These are phyloP conservation scores for Argynnis bischoffii DNA, from an alignment of 2,888 invertebrate genomes.

Conservation along the genomic window DNA sequence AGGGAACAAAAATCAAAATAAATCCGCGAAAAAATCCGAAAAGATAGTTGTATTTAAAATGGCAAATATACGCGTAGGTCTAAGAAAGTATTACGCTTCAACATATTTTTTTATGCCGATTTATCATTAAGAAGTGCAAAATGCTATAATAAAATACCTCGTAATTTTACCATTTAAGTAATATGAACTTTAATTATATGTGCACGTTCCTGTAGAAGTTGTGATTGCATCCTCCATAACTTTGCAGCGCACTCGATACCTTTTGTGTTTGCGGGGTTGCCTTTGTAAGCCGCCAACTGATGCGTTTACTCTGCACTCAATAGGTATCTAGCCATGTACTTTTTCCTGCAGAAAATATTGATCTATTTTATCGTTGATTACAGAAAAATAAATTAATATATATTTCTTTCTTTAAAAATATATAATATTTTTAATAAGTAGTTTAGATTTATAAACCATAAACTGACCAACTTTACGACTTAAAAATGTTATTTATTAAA, in stretches of 20 bases:
- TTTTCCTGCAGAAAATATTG: not conserved
- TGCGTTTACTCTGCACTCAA: slow-evolving; percentile 45
- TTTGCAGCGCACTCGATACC: slow-evolving; percentile 64
- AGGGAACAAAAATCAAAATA: too few relatives aligned
- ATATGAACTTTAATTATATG: slow-evolving; percentile 36
- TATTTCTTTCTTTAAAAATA: not conserved
- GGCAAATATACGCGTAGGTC: too few relatives aligned
- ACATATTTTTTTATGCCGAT: too few relatives aligned
- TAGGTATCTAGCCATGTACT: slow-evolving; percentile 17
- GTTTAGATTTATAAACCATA: not conserved
- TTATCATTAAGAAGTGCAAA: not conserved
- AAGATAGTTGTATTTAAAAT: too few relatives aligned
- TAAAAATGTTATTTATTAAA: not conserved
- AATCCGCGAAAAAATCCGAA: too few relatives aligned
- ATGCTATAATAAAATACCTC: not conserved
- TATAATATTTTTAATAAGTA: not conserved
- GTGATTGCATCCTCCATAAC: slow-evolving; percentile 72
- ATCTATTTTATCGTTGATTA: not conserved
- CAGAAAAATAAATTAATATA: not conserved
- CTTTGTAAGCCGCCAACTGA: slow-evolving; percentile 57
- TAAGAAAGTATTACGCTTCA: too few relatives aligned
- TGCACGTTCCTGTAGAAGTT: slow-evolving; percentile 56
- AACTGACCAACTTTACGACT: not conserved
- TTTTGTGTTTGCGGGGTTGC: slow-evolving; percentile 64
- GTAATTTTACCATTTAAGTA: slow-evolving; percentile 23